Percentiles rank a stretch among this genome's conserved stretches.
phyloP scores from a whole-genome alignment of 2,888 invertebrate species.

The Dusona sp. region DNA sequence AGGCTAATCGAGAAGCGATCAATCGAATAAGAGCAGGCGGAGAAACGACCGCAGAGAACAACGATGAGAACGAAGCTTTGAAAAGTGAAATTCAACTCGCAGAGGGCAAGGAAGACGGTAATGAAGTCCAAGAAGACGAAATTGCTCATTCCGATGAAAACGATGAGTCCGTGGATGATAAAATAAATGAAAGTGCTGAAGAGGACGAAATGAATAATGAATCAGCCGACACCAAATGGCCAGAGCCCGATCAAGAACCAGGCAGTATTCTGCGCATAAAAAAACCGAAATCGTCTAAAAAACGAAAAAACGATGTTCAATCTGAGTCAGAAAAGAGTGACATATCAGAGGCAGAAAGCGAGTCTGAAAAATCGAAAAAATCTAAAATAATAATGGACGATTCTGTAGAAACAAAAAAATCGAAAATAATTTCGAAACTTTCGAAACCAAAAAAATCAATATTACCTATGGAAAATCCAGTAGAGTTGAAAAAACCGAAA shows the following conservation, averaged over 20 bases:
- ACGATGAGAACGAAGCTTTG: background rate
- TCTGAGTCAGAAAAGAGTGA: background rate
- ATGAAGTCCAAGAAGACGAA: slow-evolving; percentile 33
- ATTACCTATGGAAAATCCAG: background rate
- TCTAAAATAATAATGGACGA: background rate
- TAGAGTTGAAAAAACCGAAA: background rate
- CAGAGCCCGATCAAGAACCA: slow-evolving; percentile 9
- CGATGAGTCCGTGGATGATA: slow-evolving; percentile 7
- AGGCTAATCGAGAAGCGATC: slow-evolving; percentile 60
- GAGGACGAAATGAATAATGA: slow-evolving; percentile 30
- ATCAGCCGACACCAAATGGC: slow-evolving; percentile 7
- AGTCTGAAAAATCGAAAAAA: background rate
- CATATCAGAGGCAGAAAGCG: background rate
- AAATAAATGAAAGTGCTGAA: slow-evolving; percentile 24
- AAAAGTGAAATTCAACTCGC: slow-evolving; percentile 22
- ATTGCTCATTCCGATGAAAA: slow-evolving; percentile 17
- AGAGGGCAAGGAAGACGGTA: slow-evolving; percentile 11
- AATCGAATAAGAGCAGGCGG: slow-evolving; percentile 26
- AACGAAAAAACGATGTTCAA: slow-evolving; percentile 37
- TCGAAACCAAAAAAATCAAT: background rate
- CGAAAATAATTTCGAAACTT: background rate
- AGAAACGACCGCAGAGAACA: background rate
- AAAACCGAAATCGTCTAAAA: slow-evolving; percentile 34
- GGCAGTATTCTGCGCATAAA: slow-evolving; percentile 40
- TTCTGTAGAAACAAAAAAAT: background rate